Base-by-base conservation (phyloP, 2,888 invertebrate species). In the Ferrisia virgata region DNA sequence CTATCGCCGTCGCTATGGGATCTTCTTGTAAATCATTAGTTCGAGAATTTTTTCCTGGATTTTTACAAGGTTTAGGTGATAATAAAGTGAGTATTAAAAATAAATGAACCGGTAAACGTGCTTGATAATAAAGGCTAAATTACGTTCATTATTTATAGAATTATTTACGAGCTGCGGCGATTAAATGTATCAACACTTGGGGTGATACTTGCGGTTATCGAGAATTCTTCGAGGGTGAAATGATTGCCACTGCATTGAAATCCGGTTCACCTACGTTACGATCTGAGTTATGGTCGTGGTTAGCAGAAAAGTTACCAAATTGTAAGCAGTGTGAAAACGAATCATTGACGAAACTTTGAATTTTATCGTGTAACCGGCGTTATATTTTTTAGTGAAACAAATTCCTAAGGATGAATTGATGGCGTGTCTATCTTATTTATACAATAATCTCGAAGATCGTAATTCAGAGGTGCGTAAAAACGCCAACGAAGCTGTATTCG, bases 381-480 rank as follows among this genome's bases (percentile, higher is more conserved):
- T 3, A 0, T 13, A 13, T 64, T 64, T 85, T 76, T 91, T 93
- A 76, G 89, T 90, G 2, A 95, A 94, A 88, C 91, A 93, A 8
- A 92, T 96, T 87, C 91, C 94, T 0, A 94, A 94, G 87, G 95
- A 96, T 86, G 98, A 98, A 89, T 89, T 98, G 1, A 88, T 92
- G 0, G 89, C 92, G 1, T 94, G 96, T 89, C 89, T 97, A 85
- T 94, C 95, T 0, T 90, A 92, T 86, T 89, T 98, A 83, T 96
- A 93, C 89, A 91, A 92, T 47, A 95, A 96, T 87, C 89, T 98
- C 85, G 97, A 97, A 88, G 98, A 98, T 89, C 92, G 98, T 84
- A 96, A 94, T 88, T 94, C 93, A 0, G 97, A 97, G 86, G 97
- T 98, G 4, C 91, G 98, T 13, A 96, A 96, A 88, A 95, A 94